Conservation (phyloP, 1,140 invertebrate genomes). For the Xylocopa sonorina region DNA sequence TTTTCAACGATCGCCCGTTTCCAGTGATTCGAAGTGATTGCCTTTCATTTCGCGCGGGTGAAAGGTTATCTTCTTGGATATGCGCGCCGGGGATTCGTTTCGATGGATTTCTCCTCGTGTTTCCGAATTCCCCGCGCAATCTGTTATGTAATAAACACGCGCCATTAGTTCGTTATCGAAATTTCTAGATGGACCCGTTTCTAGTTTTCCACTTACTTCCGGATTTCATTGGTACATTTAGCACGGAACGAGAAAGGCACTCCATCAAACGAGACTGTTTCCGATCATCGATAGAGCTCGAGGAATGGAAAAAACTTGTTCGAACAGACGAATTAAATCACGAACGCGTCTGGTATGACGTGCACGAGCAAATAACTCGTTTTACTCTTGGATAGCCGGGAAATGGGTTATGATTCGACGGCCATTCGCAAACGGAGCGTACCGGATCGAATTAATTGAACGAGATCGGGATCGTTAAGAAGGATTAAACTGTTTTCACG, state of each 20-base stretch:
- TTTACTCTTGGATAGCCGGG: background rate
- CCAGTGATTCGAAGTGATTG: constrained; percentile 15
- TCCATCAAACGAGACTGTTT: background rate
- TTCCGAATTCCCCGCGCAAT: background rate
- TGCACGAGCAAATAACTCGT: constrained; percentile 18
- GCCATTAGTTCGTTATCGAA: too few species aligned
- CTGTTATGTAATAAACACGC: too few species aligned
- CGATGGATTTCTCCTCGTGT: background rate
- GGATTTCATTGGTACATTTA: too few species aligned
- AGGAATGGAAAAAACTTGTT: background rate
- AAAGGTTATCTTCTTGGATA: background rate
- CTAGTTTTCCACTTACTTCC: too few species aligned
- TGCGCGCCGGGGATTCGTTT: background rate
- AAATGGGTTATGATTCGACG: constrained; percentile 22
- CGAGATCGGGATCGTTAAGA: constrained; percentile 58
- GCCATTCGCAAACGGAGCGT: background rate
- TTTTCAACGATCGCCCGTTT: background rate
- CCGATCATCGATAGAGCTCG: background rate
- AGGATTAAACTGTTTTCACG: constrained; percentile 59
- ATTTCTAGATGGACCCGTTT: too few species aligned
- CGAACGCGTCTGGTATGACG: too few species aligned
- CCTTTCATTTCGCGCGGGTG: background rate
- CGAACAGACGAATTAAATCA: constrained; percentile 16
- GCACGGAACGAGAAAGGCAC: background rate
- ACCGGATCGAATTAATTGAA: constrained; percentile 36